Evolutionary conservation across 1,140 invertebrate genomes (phyloP), one percentile per base, ranked within the genome.

Genomic region (Andrena cerasifolii): DNA sequence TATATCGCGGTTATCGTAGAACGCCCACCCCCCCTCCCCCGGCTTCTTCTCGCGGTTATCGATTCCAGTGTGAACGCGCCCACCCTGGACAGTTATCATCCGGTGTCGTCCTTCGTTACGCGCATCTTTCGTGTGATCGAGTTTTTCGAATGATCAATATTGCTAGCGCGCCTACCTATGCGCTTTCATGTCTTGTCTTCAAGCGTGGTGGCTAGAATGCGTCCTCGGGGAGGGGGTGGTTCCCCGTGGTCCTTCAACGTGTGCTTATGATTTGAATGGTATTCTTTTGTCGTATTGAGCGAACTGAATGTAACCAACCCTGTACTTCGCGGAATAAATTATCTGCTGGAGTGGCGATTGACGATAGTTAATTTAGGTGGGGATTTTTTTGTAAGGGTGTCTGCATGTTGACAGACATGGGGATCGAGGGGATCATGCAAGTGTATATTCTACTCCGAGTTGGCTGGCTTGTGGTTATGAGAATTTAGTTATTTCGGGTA

Each of bases 1-100:
- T 62, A 62, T 78, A 81, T 77, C 72, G 78, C 33, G 72, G 47
- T 78, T 74, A 78, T 80, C 79, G 53, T 61, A 54, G 78, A 68
- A 10, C 26, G 51, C 51, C 82, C 65, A 7, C 36, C 51, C 45
- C 82, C 73, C 68, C 67, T 80, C 59, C 83, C 68, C 72, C 75
- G 58, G 33, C 70, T 59, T 33, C 67, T 82, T 74, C 80, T 79
- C 83, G 62, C 49, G 51, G 80, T 86, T 85, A 86, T 86, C 84
- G 84, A 86, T 86, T 86, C 80, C 61, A 70, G 54, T 70, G 65
- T 81, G 74, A 86, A 83, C 84, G 84, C 83, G 80, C 80, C 83
- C 82, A 79, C 58, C 80, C 53, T 56, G 47, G 71, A 81, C 83
- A 80, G 63, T 85, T 84, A 40, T 68, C 53, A 40, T 68, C 53